Base-by-base conservation (phyloP, 2,888 invertebrate species). In the Slavum lentiscoides region DNA sequence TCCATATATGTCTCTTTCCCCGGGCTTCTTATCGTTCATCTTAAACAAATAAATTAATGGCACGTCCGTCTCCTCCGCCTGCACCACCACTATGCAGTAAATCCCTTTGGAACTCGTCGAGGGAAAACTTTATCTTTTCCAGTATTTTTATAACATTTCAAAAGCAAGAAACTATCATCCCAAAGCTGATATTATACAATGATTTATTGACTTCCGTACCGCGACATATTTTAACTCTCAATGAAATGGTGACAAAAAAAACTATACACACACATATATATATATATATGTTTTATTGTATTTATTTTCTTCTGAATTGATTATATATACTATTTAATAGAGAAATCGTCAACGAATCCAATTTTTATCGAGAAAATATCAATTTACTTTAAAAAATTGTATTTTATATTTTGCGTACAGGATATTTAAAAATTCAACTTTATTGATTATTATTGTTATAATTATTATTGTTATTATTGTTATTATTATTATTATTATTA, bases 11-110 rank as follows among this genome's bases (percentile, higher is more conserved):
- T 74, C 74, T 49, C 30, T 64, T 64, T 74, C 64, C 74, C 37
- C 64, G 15, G 74, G 74, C 74, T 64, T 53, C 64, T 74, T 74
- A 74, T 74, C 74, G 21, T 74, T 74, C 74, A 74, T 74, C 64
- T 74, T 74, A 75, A 75, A 75, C 74, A 75, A 75, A 75, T 75
- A 75, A 75, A 75, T 75, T 75, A 75, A 75, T 66, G 74, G 64
- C 74, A 67, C 66, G 67, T 58, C 74, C 66, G 58, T 39, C 15
- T 58, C 66, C 55, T 21, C 66, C 19, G 7, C 66, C 62, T 13
- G 30, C 30, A 37, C 39, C 30, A 4, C 30, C 30, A 30, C 30
- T 30, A 30, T 30, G 30, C 4, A 2, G 30, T n/a, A 19, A 75
- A 75, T 75, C 74, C 74, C 74, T 58, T 39, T 13, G 67, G 74